phyloP scores from a whole-genome alignment of 2,888 invertebrate genomes.

The Chrysolina oricalcia region DNA sequence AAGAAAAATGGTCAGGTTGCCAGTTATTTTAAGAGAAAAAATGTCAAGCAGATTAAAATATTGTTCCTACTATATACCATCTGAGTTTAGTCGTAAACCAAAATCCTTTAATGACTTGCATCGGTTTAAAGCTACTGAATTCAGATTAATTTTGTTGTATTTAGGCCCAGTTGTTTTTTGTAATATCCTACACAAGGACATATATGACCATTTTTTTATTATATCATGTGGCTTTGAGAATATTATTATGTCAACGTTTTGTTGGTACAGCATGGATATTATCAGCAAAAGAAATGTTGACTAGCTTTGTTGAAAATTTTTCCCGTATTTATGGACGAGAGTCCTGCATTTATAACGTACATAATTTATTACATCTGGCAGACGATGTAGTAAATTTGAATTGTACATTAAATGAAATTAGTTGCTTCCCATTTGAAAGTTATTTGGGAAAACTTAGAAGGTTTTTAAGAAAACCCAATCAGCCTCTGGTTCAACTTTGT shows the following conservation, averaged over 20 bases:
- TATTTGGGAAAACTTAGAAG: slow-evolving; percentile 39
- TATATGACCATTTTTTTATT: slow-evolving; percentile 34
- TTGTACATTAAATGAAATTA: slow-evolving; percentile 41
- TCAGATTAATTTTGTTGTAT: slow-evolving; percentile 26
- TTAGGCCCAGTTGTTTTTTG: slow-evolving; percentile 19
- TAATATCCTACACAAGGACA: slow-evolving; percentile 27
- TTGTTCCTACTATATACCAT: slow-evolving; percentile 35
- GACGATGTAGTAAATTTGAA: slow-evolving; percentile 44
- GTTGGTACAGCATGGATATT: slow-evolving; percentile 28
- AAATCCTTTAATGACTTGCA: slow-evolving; percentile 39
- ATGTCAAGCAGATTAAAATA: slow-evolving; percentile 31
- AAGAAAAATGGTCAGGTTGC: slow-evolving; percentile 33
- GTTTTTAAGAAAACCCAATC: slow-evolving; percentile 42
- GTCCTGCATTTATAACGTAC: slow-evolving; percentile 50
- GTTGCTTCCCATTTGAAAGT: slow-evolving; percentile 47
- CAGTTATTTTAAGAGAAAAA: slow-evolving; percentile 32
- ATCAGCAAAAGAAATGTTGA: slow-evolving; percentile 39
- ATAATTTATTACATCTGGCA: slow-evolving; percentile 44
- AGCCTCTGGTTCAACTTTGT: slow-evolving; percentile 44
- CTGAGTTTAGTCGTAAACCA: slow-evolving; percentile 46
- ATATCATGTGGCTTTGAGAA: slow-evolving; percentile 42
- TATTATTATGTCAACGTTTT: slow-evolving; percentile 36
- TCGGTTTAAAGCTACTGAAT: slow-evolving; percentile 51
- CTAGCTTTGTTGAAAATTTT: slow-evolving; percentile 43
- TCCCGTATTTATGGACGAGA: slow-evolving; percentile 37